A percentile compares a stretch with the other conserved stretches of the same genome.
These are phyloP conservation scores for Macrochelys suwanniensis DNA, from an alignment of 2,797 vertebrate genomes.

Conservation along the genomic window DNA sequence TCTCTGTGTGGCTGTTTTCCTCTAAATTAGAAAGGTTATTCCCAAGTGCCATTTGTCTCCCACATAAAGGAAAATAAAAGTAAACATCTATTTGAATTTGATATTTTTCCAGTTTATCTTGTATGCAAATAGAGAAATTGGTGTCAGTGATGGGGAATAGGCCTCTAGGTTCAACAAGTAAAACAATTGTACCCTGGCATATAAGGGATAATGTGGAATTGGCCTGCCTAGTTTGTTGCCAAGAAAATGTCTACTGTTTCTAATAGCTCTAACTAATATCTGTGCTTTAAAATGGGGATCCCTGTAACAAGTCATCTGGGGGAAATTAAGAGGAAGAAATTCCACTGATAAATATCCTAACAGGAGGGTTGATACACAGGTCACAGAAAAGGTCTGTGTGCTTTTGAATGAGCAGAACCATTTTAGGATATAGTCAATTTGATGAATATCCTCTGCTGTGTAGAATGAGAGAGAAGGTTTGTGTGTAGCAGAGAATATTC, in stretches of 20 bases:
- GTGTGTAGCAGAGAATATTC: accelerated
- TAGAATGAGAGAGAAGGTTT: background rate
- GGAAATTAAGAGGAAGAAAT: background rate
- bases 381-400: background rate
- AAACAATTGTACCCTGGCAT: background rate
- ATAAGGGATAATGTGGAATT: background rate
- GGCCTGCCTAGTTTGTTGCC: background rate
- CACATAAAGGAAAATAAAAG: background rate
- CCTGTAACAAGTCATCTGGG: background rate
- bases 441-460: background rate
- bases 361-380: background rate
- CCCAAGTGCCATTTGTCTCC: background rate
- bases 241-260: background rate
- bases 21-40: background rate
- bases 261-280: background rate
- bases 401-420: background rate
- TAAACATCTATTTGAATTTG: background rate
- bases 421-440: background rate
- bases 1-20: background rate
- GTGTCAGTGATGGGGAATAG: background rate
- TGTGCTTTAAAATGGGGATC: accelerated
- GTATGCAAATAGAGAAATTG: background rate
- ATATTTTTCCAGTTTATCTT: background rate
- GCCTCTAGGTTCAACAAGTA: background rate
- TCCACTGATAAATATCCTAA: background rate